Percentiles rank a stretch among this genome's conserved stretches.
phyloP scores from a whole-genome alignment of 2,888 invertebrate species.

The Vannuccia rotundouncinata region DNA sequence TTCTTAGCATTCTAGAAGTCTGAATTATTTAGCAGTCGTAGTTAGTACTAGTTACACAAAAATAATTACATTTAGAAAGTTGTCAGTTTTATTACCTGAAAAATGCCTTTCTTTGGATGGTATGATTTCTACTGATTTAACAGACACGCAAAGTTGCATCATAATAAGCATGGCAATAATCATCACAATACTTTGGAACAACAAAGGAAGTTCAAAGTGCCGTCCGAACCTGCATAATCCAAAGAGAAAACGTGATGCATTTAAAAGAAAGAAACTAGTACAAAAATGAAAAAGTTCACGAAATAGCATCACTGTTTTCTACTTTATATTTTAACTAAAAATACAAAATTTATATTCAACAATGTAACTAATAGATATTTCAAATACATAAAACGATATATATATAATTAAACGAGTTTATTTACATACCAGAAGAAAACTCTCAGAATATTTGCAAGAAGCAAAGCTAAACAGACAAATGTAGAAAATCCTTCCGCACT shows the following conservation, averaged over 20 bases:
- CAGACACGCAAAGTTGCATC: slow-evolving; percentile 82
- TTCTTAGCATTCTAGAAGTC: too few species aligned
- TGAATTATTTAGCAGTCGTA: too few species aligned
- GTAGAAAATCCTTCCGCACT: slow-evolving; percentile 95
- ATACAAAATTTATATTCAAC: too few species aligned
- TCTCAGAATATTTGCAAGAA: slow-evolving; percentile 89
- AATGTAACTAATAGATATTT: neutral
- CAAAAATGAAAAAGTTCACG: too few species aligned
- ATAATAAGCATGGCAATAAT: slow-evolving; percentile 88
- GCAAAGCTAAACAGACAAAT: slow-evolving; percentile 85
- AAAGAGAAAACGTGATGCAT: neutral
- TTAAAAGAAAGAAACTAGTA: neutral
- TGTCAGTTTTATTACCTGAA: slow-evolving; percentile 45
- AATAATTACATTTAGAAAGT: slow-evolving; percentile 44
- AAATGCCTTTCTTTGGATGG: slow-evolving; percentile 46
- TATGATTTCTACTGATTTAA: slow-evolving; percentile 59
- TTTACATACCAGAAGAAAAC: slow-evolving; percentile 87
- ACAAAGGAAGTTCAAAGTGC: slow-evolving; percentile 84
- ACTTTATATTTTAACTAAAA: too few species aligned
- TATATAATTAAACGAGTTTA: neutral
- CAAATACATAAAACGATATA: neutral
- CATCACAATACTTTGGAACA: slow-evolving; percentile 95
- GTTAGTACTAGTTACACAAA: too few species aligned
- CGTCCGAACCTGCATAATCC: slow-evolving; percentile 81
- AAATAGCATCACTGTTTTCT: too few species aligned